A percentile compares a stretch with the other conserved stretches of the same genome.
phyloP scores from a whole-genome alignment of 2,113 vertebrate genomes.

The Oplegnathus fasciatus region DNA sequence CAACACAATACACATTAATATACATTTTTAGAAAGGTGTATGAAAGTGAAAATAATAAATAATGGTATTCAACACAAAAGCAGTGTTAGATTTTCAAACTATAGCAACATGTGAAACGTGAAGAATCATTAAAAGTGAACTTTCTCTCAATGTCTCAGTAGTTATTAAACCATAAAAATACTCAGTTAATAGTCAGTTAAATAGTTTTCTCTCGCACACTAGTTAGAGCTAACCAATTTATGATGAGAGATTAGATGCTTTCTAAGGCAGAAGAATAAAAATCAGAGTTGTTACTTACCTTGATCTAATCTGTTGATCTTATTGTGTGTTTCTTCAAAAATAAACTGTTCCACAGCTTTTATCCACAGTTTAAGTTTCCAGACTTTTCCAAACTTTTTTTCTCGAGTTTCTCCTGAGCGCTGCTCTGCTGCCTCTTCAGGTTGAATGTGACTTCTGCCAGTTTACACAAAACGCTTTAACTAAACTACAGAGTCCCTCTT shows the following conservation, averaged over 20 bases:
- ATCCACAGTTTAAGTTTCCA: not conserved
- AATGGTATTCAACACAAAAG: not conserved
- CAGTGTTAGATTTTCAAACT: not conserved
- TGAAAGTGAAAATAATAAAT: not conserved
- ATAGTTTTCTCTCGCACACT: not conserved
- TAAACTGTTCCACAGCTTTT: not conserved
- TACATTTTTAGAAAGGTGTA: too few relatives aligned
- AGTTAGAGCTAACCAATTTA: not conserved
- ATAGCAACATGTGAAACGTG: not conserved
- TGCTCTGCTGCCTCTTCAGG: not conserved
- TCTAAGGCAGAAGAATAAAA: not conserved
- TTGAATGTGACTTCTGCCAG: conserved; percentile 8
- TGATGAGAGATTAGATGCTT: too few relatives aligned
- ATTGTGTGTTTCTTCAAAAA: not conserved
- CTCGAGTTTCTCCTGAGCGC: not conserved
- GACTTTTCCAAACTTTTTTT: not conserved
- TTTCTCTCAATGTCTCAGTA: not conserved
- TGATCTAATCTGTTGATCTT: conserved; percentile 11
- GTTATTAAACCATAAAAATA: not conserved
- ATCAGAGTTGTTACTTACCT: conserved; percentile 45
- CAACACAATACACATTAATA: too few relatives aligned
- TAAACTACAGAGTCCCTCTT: not conserved
- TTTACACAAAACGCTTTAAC: not conserved
- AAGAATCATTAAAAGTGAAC: not conserved
- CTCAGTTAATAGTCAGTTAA: not conserved